Conservation (phyloP, 2,888 invertebrate genomes). For the Daptonema setosum region DNA sequence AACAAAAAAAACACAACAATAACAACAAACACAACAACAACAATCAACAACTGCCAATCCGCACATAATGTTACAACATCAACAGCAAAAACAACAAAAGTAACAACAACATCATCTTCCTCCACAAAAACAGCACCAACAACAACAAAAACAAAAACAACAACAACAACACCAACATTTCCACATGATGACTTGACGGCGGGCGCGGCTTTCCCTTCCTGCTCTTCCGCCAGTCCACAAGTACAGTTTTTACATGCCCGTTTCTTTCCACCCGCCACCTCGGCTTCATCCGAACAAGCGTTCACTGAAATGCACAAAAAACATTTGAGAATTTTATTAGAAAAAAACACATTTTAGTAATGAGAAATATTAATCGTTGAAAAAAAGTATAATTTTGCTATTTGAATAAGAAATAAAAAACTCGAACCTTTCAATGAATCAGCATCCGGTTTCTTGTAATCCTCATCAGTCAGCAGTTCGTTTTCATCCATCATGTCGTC, state of each 20-base stretch:
- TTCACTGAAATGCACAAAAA: background rate
- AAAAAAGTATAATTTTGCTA: too few relatives aligned
- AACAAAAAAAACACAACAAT: too few relatives aligned
- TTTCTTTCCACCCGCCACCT: slow-evolving; percentile 36
- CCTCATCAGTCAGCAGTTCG: slow-evolving; percentile 65
- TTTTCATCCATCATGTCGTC: slow-evolving; percentile 55
- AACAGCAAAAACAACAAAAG: too few relatives aligned
- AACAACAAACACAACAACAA: too few relatives aligned
- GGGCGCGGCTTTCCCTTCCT: slow-evolving; percentile 40
- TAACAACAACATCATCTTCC: too few relatives aligned
- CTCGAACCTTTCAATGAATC: slow-evolving; percentile 54
- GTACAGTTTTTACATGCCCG: slow-evolving; percentile 93
- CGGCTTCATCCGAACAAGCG: slow-evolving; percentile 3
- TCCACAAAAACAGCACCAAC: too few relatives aligned
- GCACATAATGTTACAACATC: too few relatives aligned
- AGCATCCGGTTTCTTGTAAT: slow-evolving; percentile 64
- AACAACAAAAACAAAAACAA: too few relatives aligned
- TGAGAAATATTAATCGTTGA: too few relatives aligned
- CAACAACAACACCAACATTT: slow-evolving; percentile 45
- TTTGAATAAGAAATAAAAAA: too few relatives aligned
- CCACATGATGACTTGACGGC: slow-evolving; percentile 64
- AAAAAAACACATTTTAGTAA: background rate
- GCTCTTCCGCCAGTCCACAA: slow-evolving; percentile 84
- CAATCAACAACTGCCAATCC: too few relatives aligned
- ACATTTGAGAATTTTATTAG: background rate